Base-by-base conservation (phyloP, 2,113 vertebrate genomes). In the Nipponia nippon region DNA sequence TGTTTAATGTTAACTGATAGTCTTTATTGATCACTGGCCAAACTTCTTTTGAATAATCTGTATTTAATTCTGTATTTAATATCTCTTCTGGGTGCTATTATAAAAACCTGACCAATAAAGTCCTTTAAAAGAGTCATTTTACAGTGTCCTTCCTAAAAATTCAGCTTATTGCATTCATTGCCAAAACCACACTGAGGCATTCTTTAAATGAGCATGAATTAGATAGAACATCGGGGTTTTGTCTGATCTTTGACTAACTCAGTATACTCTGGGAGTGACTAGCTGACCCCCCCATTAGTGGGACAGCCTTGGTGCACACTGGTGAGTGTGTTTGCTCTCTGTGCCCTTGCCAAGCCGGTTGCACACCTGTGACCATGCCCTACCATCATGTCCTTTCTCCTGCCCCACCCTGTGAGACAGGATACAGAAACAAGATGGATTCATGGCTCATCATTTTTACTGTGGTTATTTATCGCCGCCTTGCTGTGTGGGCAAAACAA, bases 401-500 rank as follows among this genome's bases (percentile, higher is more conserved):
- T 76, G 30, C 17, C 50, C 34, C 32, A 42, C n/a, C 65, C 66
- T 52, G 53, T 61, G 44, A 88, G 58, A 32, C 13, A 66, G 40
- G 34, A 66, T 50, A 10, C 10, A 32, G 65, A n/a, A 73, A 66
- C 16, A 40, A 36, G 13, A 61, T 38, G 50, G n/a, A 53, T 89
- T 90, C 55, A 62, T 66, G 53, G 40, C 38, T 92, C 63, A 75
- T 83, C 52, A 32, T 44, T 91, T 89, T 79, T 56, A 36, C 69
- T 61, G 4, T 11, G 30, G 47, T 50, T 67, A 72, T 87, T 90
- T 93, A 65, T 75, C 91, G 56, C 40, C 1, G 44, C 16, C 40
- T 85, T 81, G 87, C 90, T 94, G 81, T 55, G 44, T 83, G 32
- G 71, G 87, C 81, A 85, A 93, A 95, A 85, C n/a, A 82, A 71